Evolutionary conservation across 53 echinoderm and acorn worm genomes (phyloP).

Genomic region (Astropecten irregularis): DNA sequence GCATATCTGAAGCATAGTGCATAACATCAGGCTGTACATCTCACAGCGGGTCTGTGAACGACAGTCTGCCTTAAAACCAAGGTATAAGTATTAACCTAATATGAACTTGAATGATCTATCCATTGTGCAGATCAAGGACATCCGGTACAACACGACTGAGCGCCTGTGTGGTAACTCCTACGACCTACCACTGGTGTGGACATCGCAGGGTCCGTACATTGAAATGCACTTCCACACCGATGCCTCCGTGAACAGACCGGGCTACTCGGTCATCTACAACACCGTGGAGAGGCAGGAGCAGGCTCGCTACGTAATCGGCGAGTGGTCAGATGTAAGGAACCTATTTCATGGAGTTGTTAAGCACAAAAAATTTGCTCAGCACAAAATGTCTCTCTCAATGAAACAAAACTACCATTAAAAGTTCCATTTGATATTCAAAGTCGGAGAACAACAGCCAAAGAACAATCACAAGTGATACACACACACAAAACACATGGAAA

Average conservation of each 20-base stretch:
- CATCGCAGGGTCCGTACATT: slow-evolving; percentile 52
- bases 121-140: slow-evolving; percentile 69
- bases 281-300: slow-evolving; percentile 45
- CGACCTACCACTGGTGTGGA: slow-evolving; percentile 69
- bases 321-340: slow-evolving; percentile 80
- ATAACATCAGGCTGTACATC: no score
- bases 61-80: background rate
- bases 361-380: no score
- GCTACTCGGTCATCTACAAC: slow-evolving; percentile 54
- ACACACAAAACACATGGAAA: no score
- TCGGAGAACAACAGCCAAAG: no score
- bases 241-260: background rate
- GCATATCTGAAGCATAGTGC: no score
- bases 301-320: slow-evolving; percentile 13
- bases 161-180: slow-evolving; percentile 60
- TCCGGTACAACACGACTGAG: background rate
- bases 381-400: no score
- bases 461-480: no score
- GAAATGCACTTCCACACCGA: slow-evolving; percentile 46
- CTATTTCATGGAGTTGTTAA: no score
- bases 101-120: background rate
- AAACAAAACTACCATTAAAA: no score
- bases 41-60: background rate
- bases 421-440: no score
- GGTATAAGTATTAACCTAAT: no score